Base-by-base conservation (phyloP, 1,140 invertebrate genomes). In the Venturia canescens region DNA sequence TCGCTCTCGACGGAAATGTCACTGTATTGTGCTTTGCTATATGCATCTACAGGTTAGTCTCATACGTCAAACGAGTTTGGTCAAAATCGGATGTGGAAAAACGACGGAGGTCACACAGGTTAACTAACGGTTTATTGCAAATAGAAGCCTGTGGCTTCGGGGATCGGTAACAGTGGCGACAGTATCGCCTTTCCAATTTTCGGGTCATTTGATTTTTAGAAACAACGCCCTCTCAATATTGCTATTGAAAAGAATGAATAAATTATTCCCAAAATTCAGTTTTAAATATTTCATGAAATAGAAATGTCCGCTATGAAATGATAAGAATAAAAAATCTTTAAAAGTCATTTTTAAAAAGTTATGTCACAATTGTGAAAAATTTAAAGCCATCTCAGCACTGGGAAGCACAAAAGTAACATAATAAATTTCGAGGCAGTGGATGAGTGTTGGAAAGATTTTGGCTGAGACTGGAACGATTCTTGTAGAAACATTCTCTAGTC, bases 81-180 rank as follows among this genome's bases (percentile, higher is more conserved):
- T 63, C 23, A 23, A 6, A 53, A 21, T 53, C 60, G 23, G 60
- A 23, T n/a, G 26, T 63, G 60, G 26, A 63, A 63, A 63, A 63
- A 63, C 11, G 11, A 13, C 7, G 5, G 26, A 53, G 53, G 53
- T 15, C 26, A 53, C 26, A 53, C 50, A 76, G 66, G 72, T 53
- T 76, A 57, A 77, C 72, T 81, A 57, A 81, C 80, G 80, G 57
- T 81, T 77, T 81, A 77, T 81, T 81, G 80, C 60, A 70, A 77
- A 81, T 77, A 81, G 34, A 80, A n/a, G n/a, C 69, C 27, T 60
- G 72, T 53, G 50, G 72, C 53, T 76, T 60, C 50, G n/a, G 69
- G 70, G 79, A 53, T 75, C 78, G 69, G 34, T 80, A 29, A 70
- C 57, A 57, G 26, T 66, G 27, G 71, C 29, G 26, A 21, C 27